These are phyloP conservation scores for Agrilus biguttatus DNA, from an alignment of 2,888 invertebrate genomes.

Conservation along the genomic window DNA sequence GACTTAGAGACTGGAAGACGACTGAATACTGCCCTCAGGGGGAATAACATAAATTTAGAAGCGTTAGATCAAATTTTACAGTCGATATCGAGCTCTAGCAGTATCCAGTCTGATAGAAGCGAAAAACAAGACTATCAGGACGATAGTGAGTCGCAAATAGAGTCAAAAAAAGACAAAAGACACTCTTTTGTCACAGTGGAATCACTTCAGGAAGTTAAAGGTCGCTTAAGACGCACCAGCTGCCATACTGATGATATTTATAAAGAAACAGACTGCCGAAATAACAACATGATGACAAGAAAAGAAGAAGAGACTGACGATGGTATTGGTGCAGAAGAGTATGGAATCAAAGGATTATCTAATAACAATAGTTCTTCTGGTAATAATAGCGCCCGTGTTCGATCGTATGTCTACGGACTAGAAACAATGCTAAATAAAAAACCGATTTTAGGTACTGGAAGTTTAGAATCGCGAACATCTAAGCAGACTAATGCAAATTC, in stretches of 20 bases:
- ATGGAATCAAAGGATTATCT: constrained; percentile 10
- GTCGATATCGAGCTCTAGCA: constrained; percentile 25
- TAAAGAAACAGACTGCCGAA: constrained; percentile 5
- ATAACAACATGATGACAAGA: constrained; percentile 1
- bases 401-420: constrained; percentile 34
- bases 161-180: constrained; percentile 21
- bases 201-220: constrained; percentile 42
- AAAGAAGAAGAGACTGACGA: constrained; percentile 29
- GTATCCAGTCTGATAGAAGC: constrained; percentile 15
- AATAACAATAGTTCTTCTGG: constrained; percentile 17
- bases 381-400: constrained; percentile 20
- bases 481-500: constrained; percentile 25
- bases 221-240: constrained; percentile 38
- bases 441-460: constrained; percentile 29
- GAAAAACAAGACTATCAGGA: constrained; percentile 16
- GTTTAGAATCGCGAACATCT: constrained; percentile 31
- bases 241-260: constrained; percentile 30
- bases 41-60: constrained; percentile 38
- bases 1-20: constrained; percentile 40
- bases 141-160: constrained; percentile 12
- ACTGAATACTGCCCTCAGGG: constrained; percentile 36
- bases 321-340: constrained; percentile 32
- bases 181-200: constrained; percentile 44
- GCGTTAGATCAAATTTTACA: constrained; percentile 37
- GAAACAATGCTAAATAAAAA: constrained; percentile 25